phyloP scores from a whole-genome alignment of 2,888 invertebrate genomes.

The Brachylomia viminalis region DNA sequence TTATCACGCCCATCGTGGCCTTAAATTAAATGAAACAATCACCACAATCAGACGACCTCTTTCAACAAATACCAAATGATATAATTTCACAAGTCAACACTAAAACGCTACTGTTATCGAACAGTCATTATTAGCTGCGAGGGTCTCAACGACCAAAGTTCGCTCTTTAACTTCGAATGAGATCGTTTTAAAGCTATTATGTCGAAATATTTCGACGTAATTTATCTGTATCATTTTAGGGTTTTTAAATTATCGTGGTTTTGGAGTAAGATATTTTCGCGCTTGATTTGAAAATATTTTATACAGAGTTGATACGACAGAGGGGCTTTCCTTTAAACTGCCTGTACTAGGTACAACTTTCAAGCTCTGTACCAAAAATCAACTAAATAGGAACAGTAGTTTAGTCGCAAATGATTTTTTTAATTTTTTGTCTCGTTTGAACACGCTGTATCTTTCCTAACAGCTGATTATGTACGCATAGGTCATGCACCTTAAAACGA shows the following conservation, averaged over 20 bases:
- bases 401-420: no score
- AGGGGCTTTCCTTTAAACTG: no score
- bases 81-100: constrained; percentile 66
- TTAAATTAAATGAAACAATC: background rate
- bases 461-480: no score
- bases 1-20: background rate
- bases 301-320: no score
- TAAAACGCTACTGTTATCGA: constrained; percentile 69
- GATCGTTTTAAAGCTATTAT: constrained; percentile 68
- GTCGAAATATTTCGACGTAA: constrained; percentile 62
- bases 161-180: constrained; percentile 68
- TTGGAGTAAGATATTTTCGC: background rate
- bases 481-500: no score
- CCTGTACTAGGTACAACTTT: no score
- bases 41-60: constrained; percentile 5
- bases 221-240: constrained; percentile 58
- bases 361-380: no score
- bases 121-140: constrained; percentile 65
- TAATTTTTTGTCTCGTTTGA: no score
- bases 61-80: constrained; percentile 55
- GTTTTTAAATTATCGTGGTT: constrained; percentile 41
- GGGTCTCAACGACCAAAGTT: constrained; percentile 69
- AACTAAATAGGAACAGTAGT: no score
- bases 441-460: no score
- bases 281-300: no score